phyloP scores from a whole-genome alignment of 2,888 invertebrate genomes.

The Macropis europaea region DNA sequence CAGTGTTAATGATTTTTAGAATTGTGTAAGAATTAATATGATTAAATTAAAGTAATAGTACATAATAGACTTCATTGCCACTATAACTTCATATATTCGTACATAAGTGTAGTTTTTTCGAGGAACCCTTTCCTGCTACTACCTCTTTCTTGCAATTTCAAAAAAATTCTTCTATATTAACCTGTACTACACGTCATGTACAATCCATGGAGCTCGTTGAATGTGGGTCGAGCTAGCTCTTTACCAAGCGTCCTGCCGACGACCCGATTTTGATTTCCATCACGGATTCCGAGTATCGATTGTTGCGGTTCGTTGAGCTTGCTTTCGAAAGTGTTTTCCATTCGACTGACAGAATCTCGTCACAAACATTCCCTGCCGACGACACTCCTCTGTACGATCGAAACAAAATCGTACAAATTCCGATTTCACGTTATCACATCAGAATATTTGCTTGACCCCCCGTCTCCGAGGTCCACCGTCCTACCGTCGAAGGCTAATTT shows the following conservation, averaged over 20 bases:
- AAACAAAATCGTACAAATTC: too few species aligned
- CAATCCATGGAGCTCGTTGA: slow-evolving; percentile 4
- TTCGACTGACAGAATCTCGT: too few species aligned
- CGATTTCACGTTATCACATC: too few species aligned
- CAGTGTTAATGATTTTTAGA: too few species aligned
- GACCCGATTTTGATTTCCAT: slow-evolving; percentile 5
- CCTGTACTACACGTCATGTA: neutral
- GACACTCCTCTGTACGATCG: too few species aligned
- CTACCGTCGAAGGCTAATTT: slow-evolving; percentile 67
- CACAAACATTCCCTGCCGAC: too few species aligned
- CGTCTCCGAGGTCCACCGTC: slow-evolving; percentile 10
- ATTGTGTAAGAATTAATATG: too few species aligned
- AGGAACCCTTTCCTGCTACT: neutral
- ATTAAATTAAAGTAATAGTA: too few species aligned
- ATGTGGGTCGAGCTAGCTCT: slow-evolving; percentile 35
- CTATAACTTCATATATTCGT: too few species aligned
- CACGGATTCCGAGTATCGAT: neutral
- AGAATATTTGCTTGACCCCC: too few species aligned
- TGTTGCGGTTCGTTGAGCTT: neutral
- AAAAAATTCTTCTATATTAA: slow-evolving; percentile 40
- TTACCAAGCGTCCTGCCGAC: neutral
- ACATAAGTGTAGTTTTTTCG: too few species aligned
- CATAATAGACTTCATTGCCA: too few species aligned
- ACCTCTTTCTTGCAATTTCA: slow-evolving; percentile 28
- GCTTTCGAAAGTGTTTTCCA: neutral